Conservation (phyloP, 2,113 vertebrate species). For the Amblyopsis rosae region DNA sequence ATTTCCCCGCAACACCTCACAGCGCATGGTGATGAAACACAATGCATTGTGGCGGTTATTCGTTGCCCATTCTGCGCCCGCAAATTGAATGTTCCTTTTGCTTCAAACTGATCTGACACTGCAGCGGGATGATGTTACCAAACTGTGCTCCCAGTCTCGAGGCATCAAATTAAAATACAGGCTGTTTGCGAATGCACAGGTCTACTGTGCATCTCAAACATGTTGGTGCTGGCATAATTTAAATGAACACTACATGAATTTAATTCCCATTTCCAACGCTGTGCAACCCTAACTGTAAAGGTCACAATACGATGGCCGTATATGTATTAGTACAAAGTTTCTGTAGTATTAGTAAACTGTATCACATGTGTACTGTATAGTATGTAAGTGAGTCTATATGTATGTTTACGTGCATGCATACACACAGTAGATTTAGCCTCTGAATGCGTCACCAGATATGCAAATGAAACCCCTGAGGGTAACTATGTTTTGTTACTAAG, state of each 20-base stretch:
- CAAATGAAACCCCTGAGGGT: conserved; percentile 7
- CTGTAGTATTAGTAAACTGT: background rate
- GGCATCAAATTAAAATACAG: conserved; percentile 46
- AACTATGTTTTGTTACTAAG: background rate
- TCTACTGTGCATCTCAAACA: conserved; percentile 40
- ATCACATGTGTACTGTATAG: background rate
- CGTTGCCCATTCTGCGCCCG: conserved; percentile 30
- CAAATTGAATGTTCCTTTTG: conserved; percentile 48
- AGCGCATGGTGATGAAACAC: conserved; percentile 59
- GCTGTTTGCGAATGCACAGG: conserved; percentile 41
- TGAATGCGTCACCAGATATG: conserved; percentile 8
- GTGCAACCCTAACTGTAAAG: conserved; percentile 4
- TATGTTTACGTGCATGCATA: background rate
- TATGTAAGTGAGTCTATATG: conserved; percentile 18
- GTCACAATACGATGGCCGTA: conserved; percentile 53
- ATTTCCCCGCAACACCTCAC: conserved; percentile 65
- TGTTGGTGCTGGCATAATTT: conserved; percentile 50
- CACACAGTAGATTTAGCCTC: conserved; percentile 6
- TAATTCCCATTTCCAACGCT: conserved; percentile 22
- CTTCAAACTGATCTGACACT: conserved; percentile 49
- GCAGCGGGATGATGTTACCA: conserved; percentile 31
- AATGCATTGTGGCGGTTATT: conserved; percentile 39
- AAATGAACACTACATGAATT: conserved; percentile 51
- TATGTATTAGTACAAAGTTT: conserved; percentile 12
- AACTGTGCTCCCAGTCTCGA: conserved; percentile 27